Base-by-base conservation (phyloP, 2,113 vertebrate genomes). In the Sterna hirundo region DNA sequence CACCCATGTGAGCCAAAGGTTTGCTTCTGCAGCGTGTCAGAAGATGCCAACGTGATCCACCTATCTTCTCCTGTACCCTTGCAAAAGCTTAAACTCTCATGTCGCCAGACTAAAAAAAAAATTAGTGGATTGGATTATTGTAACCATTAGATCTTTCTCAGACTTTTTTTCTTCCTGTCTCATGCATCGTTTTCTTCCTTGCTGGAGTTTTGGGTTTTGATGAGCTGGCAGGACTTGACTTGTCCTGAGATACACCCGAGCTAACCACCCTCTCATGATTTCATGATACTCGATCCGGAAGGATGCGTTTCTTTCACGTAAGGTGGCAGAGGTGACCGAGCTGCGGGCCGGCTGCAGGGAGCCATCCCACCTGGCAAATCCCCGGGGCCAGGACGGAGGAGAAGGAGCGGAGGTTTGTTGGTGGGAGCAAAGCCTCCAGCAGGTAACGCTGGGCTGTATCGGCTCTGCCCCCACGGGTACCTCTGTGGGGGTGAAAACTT, bases 241-340 rank as follows among this genome's bases (percentile, higher is more conserved):
- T 0, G 0, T 71, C 49, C 62, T 5, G 6, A 20, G 47, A 18
- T 17, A n/a, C 1, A 1, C 9, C 29, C 12, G 11, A 42, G 54
- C 19, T 57, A 30, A 87, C 21, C 46, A 30, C n/a, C 9, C 32
- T 87, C 34, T 30, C 46, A 78, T 6, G 11, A 26, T 27, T 42
- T 70, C 14, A 60, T 2, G 1, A 21, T 10, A 13, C 16, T 2
- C 4, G 3, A 16, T 10, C 34, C 1, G 4, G 32, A 52, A 78
- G 60, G 26, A 34, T 27, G 26, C 51, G 11, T 61, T 65, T 60
- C 12, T 52, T 78, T 25, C 2, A 0, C 2, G 3, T 74, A 29
- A 47, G 51, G 29, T 25, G 23, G 55, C 57, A 70, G 68, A 32
- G 21, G 9, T 55, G 21, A 49, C 52, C 2, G n/a, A 34, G 46